Evolutionary conservation across 2,113 vertebrate species (phyloP), one percentile per base, ranked within the genome.

Genomic region (Oenanthe oenanthe): DNA sequence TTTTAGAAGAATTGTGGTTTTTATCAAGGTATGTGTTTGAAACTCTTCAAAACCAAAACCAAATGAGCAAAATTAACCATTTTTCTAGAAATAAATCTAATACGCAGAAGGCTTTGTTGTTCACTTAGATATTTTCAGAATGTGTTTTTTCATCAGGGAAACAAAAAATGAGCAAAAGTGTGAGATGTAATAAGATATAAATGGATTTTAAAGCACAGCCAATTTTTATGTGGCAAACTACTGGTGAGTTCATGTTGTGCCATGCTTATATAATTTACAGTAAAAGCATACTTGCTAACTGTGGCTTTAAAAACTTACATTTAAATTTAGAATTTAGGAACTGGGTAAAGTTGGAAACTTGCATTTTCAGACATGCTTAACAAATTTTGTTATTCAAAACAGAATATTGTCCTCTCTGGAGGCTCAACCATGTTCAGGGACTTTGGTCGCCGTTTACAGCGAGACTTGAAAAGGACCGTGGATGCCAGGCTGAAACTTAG

Each of bases 351-450:
- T 12, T 76, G 29, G 4, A 65, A 32, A 36, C 20, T 28, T 71
- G 2, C 0, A 3, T 62, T 79, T 93, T 73, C 28, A 73, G 58
- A 60, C 0, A 4, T 17, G 17, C 3, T 28, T 89, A 85, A 91
- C 78, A 13, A 22, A 17, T 76, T n/a, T 80, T 86, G 2, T 95
- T 81, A 47, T 85, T 83, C 63, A 38, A 91, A 96, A 82, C 85
- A 99, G 98, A 99, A 98, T 97, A 98, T 99, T 51, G 99, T 99
- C 90, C 98, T 99, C 62, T 99, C 99, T 14, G 99, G 99, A 90
- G 99, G 99, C 62, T 99, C 99, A 97, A 99, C 99, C 97, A 99
- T 99, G 99, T 99, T 99, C 98, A 98, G 99, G 97, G 99, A 99
- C 97, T 99, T 99, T 7, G 99, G 99, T 45, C 99, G 99, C 34